Percentiles rank a stretch among this genome's conserved stretches.
phyloP scores from a whole-genome alignment of 2,113 vertebrate species.

The Recurvirostra avosetta region DNA sequence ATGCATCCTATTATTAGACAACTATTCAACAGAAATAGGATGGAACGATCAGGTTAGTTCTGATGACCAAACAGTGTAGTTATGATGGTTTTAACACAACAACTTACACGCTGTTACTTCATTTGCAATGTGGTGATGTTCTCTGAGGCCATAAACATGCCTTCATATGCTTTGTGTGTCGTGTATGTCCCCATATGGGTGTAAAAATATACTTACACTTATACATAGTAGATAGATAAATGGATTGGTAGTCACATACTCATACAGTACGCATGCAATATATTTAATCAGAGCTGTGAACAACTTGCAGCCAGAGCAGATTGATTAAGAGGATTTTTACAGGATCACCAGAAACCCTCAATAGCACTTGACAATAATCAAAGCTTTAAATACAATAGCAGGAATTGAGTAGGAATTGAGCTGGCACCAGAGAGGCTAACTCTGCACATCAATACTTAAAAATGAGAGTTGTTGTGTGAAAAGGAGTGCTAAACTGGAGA shows the following conservation, averaged over 20 bases:
- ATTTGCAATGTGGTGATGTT: not conserved
- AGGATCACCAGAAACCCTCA: constrained; percentile 39
- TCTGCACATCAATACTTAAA: constrained; percentile 70
- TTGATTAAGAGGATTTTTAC: constrained; percentile 57
- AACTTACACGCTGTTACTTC: not conserved
- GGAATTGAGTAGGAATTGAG: constrained; percentile 61
- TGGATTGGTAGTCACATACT: not conserved
- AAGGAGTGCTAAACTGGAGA: constrained; percentile 70
- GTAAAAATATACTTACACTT: not conserved
- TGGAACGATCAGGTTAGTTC: not conserved
- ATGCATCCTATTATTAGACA: not conserved
- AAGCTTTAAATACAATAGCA: constrained; percentile 66
- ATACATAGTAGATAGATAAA: not conserved
- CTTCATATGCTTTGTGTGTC: not conserved
- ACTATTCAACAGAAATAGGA: not conserved
- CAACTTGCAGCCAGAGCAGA: not conserved
- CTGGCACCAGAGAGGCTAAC: constrained; percentile 70
- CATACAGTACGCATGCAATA: not conserved
- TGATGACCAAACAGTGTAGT: not conserved
- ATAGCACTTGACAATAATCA: constrained; percentile 61
- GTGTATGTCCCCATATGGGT: too few species aligned
- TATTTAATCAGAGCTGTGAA: constrained; percentile 27
- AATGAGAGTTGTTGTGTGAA: constrained; percentile 67
- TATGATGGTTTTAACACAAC: not conserved
- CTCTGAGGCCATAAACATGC: not conserved